Conservation (phyloP, 2,888 invertebrate species). For the Eretmocerus hayati region DNA sequence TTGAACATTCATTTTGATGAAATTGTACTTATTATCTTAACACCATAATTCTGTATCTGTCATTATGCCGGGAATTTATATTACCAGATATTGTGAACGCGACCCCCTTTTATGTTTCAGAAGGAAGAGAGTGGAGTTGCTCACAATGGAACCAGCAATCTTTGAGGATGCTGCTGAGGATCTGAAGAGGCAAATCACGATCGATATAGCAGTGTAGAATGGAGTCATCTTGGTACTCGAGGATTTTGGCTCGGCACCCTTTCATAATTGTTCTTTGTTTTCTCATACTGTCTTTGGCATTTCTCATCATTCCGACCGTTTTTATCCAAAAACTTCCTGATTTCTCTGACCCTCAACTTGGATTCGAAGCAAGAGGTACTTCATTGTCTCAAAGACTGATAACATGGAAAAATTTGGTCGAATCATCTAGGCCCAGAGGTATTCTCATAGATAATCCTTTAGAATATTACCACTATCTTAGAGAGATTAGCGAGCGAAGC, state of each 20-base stretch:
- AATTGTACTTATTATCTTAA: no score
- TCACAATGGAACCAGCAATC: no score
- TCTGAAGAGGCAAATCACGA: no score
- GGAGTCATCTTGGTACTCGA: constrained; percentile 50
- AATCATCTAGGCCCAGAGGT: constrained; percentile 64
- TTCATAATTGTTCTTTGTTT: constrained; percentile 58
- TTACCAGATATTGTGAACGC: no score
- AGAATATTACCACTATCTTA: constrained; percentile 38
- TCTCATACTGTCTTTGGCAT: constrained; percentile 57
- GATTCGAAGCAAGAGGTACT: constrained; percentile 90
- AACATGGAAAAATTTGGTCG: constrained; percentile 78
- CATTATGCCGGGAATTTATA: no score
- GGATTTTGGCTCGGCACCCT: constrained; percentile 48
- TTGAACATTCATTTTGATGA: no score
- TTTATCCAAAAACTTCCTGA: constrained; percentile 62
- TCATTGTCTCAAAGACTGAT: constrained; percentile 69
- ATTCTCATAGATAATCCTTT: constrained; percentile 65
- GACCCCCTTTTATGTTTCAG: no score
- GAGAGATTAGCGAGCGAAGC: constrained; percentile 31
- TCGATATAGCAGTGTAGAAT: no score
- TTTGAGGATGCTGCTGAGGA: no score
- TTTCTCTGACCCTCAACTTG: constrained; percentile 81
- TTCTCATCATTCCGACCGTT: constrained; percentile 59
- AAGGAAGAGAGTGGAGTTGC: no score
- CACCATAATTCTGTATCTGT: no score